Base-by-base conservation (phyloP, 1,140 invertebrate genomes). In the Steinernema khuongi region DNA sequence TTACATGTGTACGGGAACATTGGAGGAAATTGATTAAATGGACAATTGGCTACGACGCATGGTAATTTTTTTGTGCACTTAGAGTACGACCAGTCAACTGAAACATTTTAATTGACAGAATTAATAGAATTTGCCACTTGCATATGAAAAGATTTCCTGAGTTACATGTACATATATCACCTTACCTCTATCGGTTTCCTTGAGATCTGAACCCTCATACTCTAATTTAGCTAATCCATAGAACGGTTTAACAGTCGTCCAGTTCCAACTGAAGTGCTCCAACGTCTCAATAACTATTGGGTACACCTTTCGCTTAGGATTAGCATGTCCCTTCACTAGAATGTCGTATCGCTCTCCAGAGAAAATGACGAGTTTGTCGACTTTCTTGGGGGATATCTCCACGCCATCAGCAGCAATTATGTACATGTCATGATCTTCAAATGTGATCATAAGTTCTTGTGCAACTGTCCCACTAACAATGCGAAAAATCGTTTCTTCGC, bases 391-490 rank as follows among this genome's bases (percentile, higher is more conserved):
- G 4, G 4, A 14, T 17, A 83, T 78, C 31, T 79, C 74, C 31
- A 81, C 78, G 1, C 82, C 82, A 71, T 83, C 82, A 0, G 83
- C 82, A 0, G 83, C 75, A 26, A 83, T 76, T 1, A 83, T 74
- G 11, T 69, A 78, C 50, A 83, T 78, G 11, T 75, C 66, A 70
- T 83, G 82, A n/a, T 79, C 83, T 67, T 83, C 82, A 14, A 81
- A 26, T 74, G 80, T 78, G 31, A 83, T 67, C 68, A 83, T 75
- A 1, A 83, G 31, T n/a, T 84, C 79, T 72, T 83, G 79, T 1
- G 83, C 83, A 1, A 85, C 81, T n/a, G 81, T 81, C n/a, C 83
- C 83, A 68, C 83, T 85, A 1, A 85, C 78, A 19, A 85, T 71
- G 2, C 81, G 80, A 70, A 73, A 77, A 11, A 82, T 70, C 31